Conservation (phyloP, 2,888 invertebrate genomes). For the Carabus problematicus region DNA sequence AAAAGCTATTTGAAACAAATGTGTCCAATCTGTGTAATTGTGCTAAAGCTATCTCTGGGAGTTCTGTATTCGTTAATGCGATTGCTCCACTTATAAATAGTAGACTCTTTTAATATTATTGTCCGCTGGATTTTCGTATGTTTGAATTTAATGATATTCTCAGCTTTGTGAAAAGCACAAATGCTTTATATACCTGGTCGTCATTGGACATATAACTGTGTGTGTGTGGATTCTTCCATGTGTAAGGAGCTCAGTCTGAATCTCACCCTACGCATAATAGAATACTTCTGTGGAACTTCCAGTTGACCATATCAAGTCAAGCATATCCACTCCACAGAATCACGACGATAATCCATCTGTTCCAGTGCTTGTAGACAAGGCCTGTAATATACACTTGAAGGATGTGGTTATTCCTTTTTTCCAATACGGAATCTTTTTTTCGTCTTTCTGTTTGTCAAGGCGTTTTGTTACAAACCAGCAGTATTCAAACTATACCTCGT, state of each 20-base stretch:
- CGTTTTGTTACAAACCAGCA: conserved; percentile 13
- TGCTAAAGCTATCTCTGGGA: too few relatives aligned
- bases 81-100: too few relatives aligned
- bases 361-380: not conserved
- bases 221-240: conserved; percentile 16
- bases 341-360: not conserved
- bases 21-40: too few relatives aligned
- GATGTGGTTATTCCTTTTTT: conserved; percentile 34
- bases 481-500: not conserved
- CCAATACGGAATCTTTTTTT: conserved; percentile 15
- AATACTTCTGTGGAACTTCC: conserved; percentile 20
- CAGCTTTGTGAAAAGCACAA: not conserved
- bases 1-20: too few relatives aligned
- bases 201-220: conserved; percentile 10
- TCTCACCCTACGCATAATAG: conserved; percentile 20
- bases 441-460: not conserved
- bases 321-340: not conserved
- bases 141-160: not conserved
- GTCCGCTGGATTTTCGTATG: too few relatives aligned
- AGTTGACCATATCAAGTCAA: conserved; percentile 7
- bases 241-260: conserved; percentile 7
- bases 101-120: too few relatives aligned
- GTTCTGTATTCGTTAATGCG: too few relatives aligned
- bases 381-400: conserved; percentile 31
- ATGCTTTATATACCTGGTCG: conserved; percentile 11